Conservation (phyloP, 2,113 vertebrate species). For the Oryzias curvinotus region DNA sequence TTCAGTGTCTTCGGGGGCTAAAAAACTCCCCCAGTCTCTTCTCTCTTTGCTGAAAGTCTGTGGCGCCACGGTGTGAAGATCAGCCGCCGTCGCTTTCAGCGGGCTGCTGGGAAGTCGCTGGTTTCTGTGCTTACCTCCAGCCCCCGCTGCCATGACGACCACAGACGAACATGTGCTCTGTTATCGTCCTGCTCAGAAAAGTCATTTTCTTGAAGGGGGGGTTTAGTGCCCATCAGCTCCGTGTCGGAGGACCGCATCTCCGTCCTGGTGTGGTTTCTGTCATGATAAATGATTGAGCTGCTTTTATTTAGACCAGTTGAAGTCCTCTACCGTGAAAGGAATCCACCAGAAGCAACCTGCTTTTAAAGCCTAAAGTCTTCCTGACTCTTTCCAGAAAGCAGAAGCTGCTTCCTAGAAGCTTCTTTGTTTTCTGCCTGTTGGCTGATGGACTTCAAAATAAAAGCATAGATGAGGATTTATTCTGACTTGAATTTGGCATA, state of each 20-base stretch:
- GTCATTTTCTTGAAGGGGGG: neutral
- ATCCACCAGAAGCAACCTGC: no score
- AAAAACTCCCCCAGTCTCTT: neutral
- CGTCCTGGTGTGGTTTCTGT: constrained; percentile 6
- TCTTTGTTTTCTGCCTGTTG: no score
- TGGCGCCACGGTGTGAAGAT: neutral
- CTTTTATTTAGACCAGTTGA: no score
- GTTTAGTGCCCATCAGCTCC: neutral
- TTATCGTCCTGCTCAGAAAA: constrained; percentile 12
- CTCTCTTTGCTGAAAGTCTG: neutral
- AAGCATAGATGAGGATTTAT: no score
- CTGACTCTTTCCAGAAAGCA: no score
- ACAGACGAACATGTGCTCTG: constrained; percentile 19
- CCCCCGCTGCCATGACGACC: constrained; percentile 68
- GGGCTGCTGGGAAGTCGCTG: constrained; percentile 22
- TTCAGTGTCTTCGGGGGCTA: no score
- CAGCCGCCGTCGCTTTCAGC: constrained; percentile 37
- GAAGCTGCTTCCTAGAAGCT: no score
- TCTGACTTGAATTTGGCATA: no score
- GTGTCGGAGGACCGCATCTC: neutral
- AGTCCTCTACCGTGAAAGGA: neutral
- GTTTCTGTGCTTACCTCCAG: constrained; percentile 3
- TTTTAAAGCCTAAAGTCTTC: no score
- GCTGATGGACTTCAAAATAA: no score
- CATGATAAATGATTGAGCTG: no score